Conservation (phyloP, 2,113 vertebrate species). For the Ptychochromis oligacanthus region DNA sequence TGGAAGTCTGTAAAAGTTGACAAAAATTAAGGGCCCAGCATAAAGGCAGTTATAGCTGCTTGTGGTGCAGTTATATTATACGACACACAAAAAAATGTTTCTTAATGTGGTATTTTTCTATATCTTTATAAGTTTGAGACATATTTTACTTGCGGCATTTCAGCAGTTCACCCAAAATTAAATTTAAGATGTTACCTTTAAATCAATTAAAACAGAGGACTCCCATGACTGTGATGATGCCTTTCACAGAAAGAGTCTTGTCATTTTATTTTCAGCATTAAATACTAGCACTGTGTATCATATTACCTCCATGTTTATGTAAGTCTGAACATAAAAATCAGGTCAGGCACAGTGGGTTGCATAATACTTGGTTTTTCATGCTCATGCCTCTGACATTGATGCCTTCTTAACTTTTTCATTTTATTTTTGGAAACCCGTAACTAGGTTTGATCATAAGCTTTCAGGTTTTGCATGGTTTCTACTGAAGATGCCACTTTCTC, state of each 20-base stretch:
- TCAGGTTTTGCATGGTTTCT: constrained; percentile 18
- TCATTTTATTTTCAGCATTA: neutral
- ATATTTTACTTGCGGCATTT: neutral
- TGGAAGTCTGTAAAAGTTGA: neutral
- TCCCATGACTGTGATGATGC: neutral
- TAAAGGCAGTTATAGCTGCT: neutral
- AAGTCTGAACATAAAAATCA: constrained; percentile 5
- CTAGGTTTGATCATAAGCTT: neutral
- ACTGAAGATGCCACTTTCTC: neutral
- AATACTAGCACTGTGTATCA: neutral
- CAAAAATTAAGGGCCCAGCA: neutral
- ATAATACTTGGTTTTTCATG: constrained; percentile 7
- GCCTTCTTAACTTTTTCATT: neutral
- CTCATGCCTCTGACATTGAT: neutral
- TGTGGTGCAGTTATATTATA: neutral
- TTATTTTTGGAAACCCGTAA: constrained; percentile 23
- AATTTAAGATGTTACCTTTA: neutral
- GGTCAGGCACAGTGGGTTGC: constrained; percentile 10
- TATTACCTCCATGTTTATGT: constrained; percentile 18
- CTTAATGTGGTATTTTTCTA: neutral
- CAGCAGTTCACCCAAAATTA: neutral
- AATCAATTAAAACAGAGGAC: neutral
- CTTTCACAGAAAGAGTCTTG: neutral
- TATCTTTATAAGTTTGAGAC: neutral
- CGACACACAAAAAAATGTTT: neutral